Evolutionary conservation across 2,113 vertebrate species (phyloP).

Genomic region (Atractosteus spatula): DNA sequence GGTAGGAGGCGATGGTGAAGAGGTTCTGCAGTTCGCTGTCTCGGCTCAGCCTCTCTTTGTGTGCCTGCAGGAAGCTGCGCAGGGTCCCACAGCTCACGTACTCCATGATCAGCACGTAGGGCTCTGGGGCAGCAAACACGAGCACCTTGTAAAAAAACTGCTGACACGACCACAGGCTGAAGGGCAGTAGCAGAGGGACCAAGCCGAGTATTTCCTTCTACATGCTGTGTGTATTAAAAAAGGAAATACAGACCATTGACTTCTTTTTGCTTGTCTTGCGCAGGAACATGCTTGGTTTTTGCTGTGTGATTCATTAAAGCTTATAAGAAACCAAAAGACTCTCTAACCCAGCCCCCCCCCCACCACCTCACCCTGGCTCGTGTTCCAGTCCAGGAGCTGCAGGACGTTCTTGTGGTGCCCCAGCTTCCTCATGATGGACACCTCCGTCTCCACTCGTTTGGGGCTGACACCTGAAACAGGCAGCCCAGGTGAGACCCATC

Average conservation of each 20-base stretch:
- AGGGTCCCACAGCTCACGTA: conserved; percentile 61
- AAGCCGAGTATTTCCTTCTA: no score
- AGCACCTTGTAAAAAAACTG: neutral
- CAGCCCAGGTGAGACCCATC: neutral
- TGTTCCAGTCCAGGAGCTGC: conserved; percentile 69
- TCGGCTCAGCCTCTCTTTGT: conserved; percentile 41
- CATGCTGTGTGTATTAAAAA: no score
- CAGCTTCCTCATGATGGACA: conserved; percentile 67
- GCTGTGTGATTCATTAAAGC: neutral
- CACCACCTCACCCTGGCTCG: conserved; percentile 43
- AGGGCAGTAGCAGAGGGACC: no score
- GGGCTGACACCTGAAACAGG: conserved; percentile 42
- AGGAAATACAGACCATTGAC: no score
- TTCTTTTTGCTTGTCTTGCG: no score
- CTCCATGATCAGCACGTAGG: conserved; percentile 66
- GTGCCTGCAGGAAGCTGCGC: conserved; percentile 60
- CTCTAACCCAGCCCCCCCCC: neutral
- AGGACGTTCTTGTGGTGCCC: conserved; percentile 66
- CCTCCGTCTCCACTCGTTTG: conserved; percentile 57
- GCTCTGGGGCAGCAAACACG: conserved; percentile 45
- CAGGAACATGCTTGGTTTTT: no score
- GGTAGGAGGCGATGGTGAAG: conserved; percentile 61
- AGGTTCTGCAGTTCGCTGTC: conserved; percentile 57
- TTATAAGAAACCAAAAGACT: no score
- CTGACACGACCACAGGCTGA: no score